Percentiles rank a stretch among this genome's conserved stretches.
Evolutionary conservation across 2,113 vertebrate genomes (phyloP).

Genomic region (Plecotus auritus): DNA sequence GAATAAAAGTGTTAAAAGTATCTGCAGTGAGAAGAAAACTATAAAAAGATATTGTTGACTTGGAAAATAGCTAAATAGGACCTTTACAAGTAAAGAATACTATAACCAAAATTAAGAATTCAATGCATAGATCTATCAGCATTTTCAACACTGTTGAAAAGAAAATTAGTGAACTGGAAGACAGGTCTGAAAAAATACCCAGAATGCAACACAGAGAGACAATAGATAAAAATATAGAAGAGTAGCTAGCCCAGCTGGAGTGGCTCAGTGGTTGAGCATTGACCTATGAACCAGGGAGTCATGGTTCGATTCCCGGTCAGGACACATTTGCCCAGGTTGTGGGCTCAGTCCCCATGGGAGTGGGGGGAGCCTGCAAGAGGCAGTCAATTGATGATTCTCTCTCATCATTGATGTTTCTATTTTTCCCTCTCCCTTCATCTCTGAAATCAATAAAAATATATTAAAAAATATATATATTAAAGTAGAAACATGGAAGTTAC

Average conservation of each 20-base stretch:
- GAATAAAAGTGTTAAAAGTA: background rate
- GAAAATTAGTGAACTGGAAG: background rate
- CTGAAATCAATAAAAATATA: too few relatives aligned
- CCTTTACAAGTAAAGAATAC: background rate
- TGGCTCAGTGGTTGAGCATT: too few relatives aligned
- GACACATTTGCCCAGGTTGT: too few relatives aligned
- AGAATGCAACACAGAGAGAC: background rate
- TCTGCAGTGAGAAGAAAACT: background rate
- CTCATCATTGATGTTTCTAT: too few relatives aligned
- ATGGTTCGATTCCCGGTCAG: too few relatives aligned
- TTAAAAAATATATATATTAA: too few relatives aligned
- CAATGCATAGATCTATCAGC: background rate
- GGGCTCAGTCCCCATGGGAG: too few relatives aligned
- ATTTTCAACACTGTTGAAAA: background rate
- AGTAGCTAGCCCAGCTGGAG: background rate
- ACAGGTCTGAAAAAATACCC: background rate
- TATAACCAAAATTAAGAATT: background rate
- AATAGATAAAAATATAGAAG: background rate
- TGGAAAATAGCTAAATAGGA: constrained; percentile 5
- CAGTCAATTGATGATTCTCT: too few relatives aligned
- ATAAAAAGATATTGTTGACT: background rate
- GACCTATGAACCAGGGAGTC: too few relatives aligned
- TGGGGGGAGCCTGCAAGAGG: too few relatives aligned
- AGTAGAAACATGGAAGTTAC: background rate
- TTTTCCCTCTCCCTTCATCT: too few relatives aligned